phyloP scores from a whole-genome alignment of 2,888 invertebrate species.

The Drosophila nr. fundita region DNA sequence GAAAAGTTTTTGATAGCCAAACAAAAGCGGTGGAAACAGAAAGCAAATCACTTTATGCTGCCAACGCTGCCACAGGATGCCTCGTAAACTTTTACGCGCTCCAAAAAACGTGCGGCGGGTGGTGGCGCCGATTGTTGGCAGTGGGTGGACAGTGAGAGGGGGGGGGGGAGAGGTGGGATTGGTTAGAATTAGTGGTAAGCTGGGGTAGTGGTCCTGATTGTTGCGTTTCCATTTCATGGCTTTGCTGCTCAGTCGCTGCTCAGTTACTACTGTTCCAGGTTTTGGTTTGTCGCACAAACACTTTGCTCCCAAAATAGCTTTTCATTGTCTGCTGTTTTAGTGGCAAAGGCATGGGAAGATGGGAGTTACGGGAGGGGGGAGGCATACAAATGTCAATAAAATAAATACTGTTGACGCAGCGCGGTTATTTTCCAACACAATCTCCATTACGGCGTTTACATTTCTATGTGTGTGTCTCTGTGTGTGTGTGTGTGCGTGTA shows the following conservation, averaged over 20 bases:
- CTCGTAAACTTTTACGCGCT: constrained; percentile 77
- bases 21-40: constrained; percentile 50
- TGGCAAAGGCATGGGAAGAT: not conserved
- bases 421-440: constrained; percentile 78
- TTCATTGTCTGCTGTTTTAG: constrained; percentile 64
- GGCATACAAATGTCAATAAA: constrained; percentile 77
- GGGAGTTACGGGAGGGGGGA: not conserved
- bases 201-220: constrained; percentile 42
- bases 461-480: constrained; percentile 45
- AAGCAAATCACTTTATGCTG: constrained; percentile 74
- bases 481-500: constrained; percentile 26
- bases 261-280: constrained; percentile 54
- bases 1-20: constrained; percentile 74
- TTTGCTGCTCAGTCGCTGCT: constrained; percentile 46
- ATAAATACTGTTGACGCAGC: constrained; percentile 80
- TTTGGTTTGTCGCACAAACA: constrained; percentile 68
- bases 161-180: not conserved
- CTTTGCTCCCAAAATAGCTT: constrained; percentile 68
- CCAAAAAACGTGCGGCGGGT: constrained; percentile 27
- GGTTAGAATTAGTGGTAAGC: constrained; percentile 5
- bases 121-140: not conserved
- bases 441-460: constrained; percentile 77
- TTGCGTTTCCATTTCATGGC: constrained; percentile 51
- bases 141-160: not conserved
- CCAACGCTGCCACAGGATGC: constrained; percentile 62